These are phyloP conservation scores for Megalurothrips usitatus DNA, from an alignment of 2,888 invertebrate genomes.

Conservation along the genomic window DNA sequence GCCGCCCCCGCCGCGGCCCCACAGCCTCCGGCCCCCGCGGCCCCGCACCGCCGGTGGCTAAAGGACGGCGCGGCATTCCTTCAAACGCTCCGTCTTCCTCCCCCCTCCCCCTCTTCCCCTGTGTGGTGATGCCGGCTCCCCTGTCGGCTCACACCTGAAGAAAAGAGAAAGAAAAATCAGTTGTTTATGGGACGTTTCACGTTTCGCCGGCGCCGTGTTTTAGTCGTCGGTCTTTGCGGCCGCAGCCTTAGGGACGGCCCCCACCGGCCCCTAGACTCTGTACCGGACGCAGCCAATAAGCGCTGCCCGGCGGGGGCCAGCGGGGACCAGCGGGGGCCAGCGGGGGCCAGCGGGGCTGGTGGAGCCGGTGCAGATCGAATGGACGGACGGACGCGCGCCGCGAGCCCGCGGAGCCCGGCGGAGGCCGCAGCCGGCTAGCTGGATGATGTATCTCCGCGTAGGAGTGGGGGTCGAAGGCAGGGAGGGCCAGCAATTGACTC, in stretches of 20 bases:
- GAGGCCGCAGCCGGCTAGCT: too few species aligned
- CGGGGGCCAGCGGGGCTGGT: not conserved
- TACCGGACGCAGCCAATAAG: slow-evolving; percentile 23
- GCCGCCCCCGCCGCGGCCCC: not conserved
- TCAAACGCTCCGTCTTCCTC: too few species aligned
- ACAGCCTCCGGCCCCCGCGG: not conserved
- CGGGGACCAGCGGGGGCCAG: too few species aligned
- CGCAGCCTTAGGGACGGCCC: not conserved
- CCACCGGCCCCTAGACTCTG: not conserved
- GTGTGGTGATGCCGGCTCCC: too few species aligned
- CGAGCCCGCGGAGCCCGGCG: too few species aligned
- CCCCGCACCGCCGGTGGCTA: too few species aligned
- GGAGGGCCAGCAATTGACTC: not conserved
- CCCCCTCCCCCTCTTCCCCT: too few species aligned
- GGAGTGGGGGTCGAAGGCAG: not conserved
- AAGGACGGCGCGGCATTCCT: too few species aligned
- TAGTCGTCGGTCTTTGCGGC: not conserved
- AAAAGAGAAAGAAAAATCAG: too few species aligned
- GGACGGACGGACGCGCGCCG: not conserved
- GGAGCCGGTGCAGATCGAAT: not conserved
- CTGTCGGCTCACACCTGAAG: too few species aligned
- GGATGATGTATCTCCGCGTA: not conserved
- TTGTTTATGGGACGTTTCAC: too few species aligned
- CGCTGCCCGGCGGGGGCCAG: not conserved
- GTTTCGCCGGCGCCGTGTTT: too few species aligned